phyloP scores from a whole-genome alignment of 2,797 vertebrate species.

The Coreius guichenoti region DNA sequence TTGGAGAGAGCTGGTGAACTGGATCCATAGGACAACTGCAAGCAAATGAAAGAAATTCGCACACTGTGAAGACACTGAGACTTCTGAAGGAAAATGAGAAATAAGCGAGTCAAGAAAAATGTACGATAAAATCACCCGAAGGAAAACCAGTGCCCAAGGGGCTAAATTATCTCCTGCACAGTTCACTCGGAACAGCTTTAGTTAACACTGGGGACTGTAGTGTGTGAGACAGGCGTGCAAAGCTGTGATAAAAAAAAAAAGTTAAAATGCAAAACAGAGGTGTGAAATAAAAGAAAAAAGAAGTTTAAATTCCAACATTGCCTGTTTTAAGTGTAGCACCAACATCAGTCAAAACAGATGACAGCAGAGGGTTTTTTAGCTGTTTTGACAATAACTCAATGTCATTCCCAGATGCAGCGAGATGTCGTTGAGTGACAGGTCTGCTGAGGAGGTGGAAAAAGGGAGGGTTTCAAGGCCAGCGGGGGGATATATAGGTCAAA shows the following conservation, averaged over 20 bases:
- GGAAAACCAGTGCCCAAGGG: slow-evolving; percentile 22
- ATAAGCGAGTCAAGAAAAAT: slow-evolving; percentile 12
- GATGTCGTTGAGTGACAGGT: slow-evolving; percentile 32
- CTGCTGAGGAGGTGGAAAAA: slow-evolving; percentile 37
- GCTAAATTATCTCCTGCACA: slow-evolving; percentile 30
- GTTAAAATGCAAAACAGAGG: slow-evolving; percentile 12
- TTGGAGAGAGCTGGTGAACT: slow-evolving; percentile 88
- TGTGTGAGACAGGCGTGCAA: not conserved
- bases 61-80: slow-evolving; percentile 1
- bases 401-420: slow-evolving; percentile 10
- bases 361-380: slow-evolving; percentile 26
- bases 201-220: not conserved
- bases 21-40: slow-evolving; percentile 85
- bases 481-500: slow-evolving; percentile 60
- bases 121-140: not conserved
- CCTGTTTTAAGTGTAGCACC: not conserved
- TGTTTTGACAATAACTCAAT: slow-evolving; percentile 37
- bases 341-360: slow-evolving; percentile 32
- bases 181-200: slow-evolving; percentile 18
- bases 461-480: slow-evolving; percentile 33
- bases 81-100: not conserved
- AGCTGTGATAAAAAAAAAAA: slow-evolving; percentile 11
- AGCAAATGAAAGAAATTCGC: slow-evolving; percentile 1
- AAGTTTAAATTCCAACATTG: not conserved
- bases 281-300: not conserved